These are phyloP conservation scores for Seira musarum DNA, from an alignment of 2,888 invertebrate species.

Conservation along the genomic window DNA sequence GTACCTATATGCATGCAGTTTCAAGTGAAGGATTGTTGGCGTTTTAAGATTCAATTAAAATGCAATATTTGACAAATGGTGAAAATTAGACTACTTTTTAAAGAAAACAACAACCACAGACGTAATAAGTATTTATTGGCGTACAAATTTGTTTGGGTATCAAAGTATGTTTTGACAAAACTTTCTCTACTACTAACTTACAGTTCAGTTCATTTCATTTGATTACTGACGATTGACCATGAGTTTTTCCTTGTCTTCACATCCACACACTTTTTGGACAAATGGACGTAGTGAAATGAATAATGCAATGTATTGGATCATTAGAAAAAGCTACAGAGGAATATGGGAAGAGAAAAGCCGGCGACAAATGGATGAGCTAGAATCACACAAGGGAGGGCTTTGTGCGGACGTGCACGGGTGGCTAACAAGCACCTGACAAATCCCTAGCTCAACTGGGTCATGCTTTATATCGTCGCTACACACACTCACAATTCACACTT, in stretches of 20 bases:
- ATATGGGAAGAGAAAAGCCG: slow-evolving; percentile 58
- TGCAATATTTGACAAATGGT: too few relatives aligned
- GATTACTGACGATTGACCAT: slow-evolving; percentile 11
- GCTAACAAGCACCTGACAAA: slow-evolving; percentile 70
- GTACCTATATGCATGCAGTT: too few relatives aligned
- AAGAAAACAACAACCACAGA: too few relatives aligned
- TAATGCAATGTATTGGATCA: slow-evolving; percentile 21
- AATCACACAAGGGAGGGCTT: slow-evolving; percentile 70
- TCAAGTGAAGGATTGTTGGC: too few relatives aligned
- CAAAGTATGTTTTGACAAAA: neutral
- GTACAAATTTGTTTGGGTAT: too few relatives aligned
- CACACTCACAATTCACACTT: slow-evolving; percentile 43
- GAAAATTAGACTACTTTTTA: too few relatives aligned
- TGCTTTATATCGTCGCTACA: slow-evolving; percentile 30
- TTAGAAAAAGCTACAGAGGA: neutral
- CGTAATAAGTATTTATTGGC: too few relatives aligned
- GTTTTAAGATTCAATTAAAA: too few relatives aligned
- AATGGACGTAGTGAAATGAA: neutral
- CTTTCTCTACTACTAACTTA: neutral
- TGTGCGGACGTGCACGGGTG: slow-evolving; percentile 70
- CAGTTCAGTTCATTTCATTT: slow-evolving; percentile 19
- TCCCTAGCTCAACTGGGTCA: slow-evolving; percentile 70
- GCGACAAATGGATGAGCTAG: slow-evolving; percentile 70
- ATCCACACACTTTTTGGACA: neutral
- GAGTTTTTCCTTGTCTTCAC: slow-evolving; percentile 10